A percentile compares a stretch with the other conserved stretches of the same genome.
Conservation (phyloP, 2,888 invertebrate genomes). For the Ptilodon capucinus region DNA sequence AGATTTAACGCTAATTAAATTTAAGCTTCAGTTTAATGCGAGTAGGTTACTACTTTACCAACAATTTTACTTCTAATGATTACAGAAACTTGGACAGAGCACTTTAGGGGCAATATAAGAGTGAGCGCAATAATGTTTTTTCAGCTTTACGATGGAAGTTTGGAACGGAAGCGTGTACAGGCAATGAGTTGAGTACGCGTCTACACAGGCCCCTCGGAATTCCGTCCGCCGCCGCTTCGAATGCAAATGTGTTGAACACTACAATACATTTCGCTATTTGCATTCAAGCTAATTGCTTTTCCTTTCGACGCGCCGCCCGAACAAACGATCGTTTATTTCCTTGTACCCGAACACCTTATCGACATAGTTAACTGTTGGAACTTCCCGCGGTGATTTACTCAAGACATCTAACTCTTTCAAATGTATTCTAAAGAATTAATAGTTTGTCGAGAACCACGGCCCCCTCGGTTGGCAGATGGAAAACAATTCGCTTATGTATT, state of each 20-base stretch:
- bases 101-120: constrained; percentile 22
- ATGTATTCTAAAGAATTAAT: neutral
- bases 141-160: constrained; percentile 55
- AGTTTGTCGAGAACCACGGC: neutral
- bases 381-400: constrained; percentile 21
- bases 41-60: no score
- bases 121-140: constrained; percentile 43
- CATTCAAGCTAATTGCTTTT: constrained; percentile 76
- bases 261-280: constrained; percentile 73
- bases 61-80: constrained; percentile 13
- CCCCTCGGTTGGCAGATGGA: neutral
- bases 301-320: constrained; percentile 59
- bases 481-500: constrained; percentile 1
- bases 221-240: constrained; percentile 57
- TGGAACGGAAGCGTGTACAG: constrained; percentile 54
- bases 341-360: constrained; percentile 54
- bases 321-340: constrained; percentile 61
- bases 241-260: constrained; percentile 71
- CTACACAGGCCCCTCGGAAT: constrained; percentile 45
- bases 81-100: constrained; percentile 23
- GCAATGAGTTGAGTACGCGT: constrained; percentile 38
- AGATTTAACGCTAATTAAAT: no score
- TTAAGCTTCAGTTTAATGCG: neutral
- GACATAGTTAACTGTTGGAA: constrained; percentile 40
- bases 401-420: constrained; percentile 2